phyloP scores from a whole-genome alignment of 2,888 invertebrate genomes.

The Himalopsyche japonica region DNA sequence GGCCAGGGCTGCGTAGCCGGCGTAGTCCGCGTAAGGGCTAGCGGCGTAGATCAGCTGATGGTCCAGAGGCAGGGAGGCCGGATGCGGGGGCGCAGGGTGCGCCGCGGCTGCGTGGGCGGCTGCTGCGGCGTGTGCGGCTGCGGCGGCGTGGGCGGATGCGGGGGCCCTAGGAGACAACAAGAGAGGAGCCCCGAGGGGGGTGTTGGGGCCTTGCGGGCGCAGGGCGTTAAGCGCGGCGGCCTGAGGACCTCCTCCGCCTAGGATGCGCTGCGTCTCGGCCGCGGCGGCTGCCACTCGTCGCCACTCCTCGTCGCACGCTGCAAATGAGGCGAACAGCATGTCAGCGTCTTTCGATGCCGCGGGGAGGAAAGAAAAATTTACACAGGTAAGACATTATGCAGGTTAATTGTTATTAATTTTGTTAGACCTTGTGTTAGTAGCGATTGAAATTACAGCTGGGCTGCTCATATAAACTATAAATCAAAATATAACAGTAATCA shows the following conservation, averaged over 20 bases:
- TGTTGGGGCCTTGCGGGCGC: constrained; percentile 67
- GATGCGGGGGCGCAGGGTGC: constrained; percentile 53
- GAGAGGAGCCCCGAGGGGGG: constrained; percentile 88
- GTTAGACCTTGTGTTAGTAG: neutral
- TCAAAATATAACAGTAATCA: too few species aligned
- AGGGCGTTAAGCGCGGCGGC: constrained; percentile 62
- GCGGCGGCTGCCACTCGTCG: constrained; percentile 80
- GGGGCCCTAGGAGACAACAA: constrained; percentile 86
- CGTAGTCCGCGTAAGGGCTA: constrained; percentile 82
- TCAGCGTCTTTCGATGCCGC: neutral
- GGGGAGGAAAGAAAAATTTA: constrained; percentile 8
- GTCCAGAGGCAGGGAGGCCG: constrained; percentile 68
- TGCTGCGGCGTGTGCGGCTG: constrained; percentile 57
- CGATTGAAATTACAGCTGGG: neutral
- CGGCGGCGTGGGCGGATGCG: constrained; percentile 52
- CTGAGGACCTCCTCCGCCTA: constrained; percentile 61
- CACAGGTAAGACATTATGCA: constrained; percentile 15
- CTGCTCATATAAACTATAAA: neutral
- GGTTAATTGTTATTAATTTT: neutral
- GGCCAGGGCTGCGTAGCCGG: constrained; percentile 83
- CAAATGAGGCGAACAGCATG: constrained; percentile 43
- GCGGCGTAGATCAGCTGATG: constrained; percentile 86
- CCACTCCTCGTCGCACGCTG: constrained; percentile 85
- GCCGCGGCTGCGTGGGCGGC: constrained; percentile 57
- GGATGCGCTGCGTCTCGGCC: constrained; percentile 76